These are phyloP conservation scores for Drosophila multiciliata DNA, from an alignment of 2,888 invertebrate genomes.

Conservation along the genomic window DNA sequence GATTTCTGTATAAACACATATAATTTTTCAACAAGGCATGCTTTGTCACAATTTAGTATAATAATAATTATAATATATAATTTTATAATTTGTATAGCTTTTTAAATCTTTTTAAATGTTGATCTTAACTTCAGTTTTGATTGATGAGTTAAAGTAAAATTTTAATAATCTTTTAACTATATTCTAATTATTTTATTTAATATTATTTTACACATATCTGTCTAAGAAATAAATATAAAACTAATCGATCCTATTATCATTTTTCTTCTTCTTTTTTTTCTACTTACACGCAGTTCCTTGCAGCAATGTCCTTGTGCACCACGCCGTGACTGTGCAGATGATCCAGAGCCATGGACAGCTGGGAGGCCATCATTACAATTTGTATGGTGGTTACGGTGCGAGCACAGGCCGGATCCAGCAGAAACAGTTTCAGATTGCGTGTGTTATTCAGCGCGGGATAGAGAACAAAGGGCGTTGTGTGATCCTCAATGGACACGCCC, in stretches of 20 bases:
- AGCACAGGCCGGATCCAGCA: constrained; percentile 82
- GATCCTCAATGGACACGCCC: constrained; percentile 95
- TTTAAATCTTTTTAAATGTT: not conserved
- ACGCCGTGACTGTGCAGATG: constrained; percentile 95
- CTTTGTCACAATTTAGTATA: fast-evolving
- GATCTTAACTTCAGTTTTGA: not conserved
- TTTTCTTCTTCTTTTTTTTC: not conserved
- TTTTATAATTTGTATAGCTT: not conserved
- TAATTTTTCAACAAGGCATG: not conserved
- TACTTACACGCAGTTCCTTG: constrained; percentile 95
- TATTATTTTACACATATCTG: not conserved
- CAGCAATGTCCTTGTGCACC: constrained; percentile 95
- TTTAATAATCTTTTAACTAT: not conserved
- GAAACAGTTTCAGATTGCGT: constrained; percentile 85
- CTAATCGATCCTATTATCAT: not conserved
- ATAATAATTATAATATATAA: not conserved
- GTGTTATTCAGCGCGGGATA: constrained; percentile 88
- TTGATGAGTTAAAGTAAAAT: not conserved
- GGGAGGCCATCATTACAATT: constrained; percentile 93
- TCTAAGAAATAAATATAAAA: not conserved
- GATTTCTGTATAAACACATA: not conserved
- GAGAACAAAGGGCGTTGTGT: constrained; percentile 94
- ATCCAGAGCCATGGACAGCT: constrained; percentile 93
- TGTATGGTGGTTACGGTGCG: constrained; percentile 88
- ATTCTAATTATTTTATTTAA: not conserved